These are phyloP conservation scores for Benthosema pterotum DNA, from an alignment of 2,797 vertebrate genomes.

Conservation along the genomic window DNA sequence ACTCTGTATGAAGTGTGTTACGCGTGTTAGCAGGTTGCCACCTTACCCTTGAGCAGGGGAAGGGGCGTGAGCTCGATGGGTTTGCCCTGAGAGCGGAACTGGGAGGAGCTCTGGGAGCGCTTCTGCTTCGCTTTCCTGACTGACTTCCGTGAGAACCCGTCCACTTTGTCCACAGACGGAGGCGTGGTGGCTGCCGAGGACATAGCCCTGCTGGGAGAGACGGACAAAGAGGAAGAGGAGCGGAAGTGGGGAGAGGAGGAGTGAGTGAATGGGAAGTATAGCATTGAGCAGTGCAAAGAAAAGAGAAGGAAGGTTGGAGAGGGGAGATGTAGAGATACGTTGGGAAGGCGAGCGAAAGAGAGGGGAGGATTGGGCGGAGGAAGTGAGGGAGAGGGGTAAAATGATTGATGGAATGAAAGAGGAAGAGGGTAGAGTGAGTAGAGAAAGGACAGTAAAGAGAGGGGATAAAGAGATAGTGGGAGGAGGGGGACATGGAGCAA, in stretches of 20 bases:
- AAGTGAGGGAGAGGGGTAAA: too few species aligned
- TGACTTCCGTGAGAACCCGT: constrained; percentile 99
- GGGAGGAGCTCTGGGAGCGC: constrained; percentile 98
- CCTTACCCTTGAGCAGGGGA: constrained; percentile 98
- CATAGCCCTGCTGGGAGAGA: constrained; percentile 92
- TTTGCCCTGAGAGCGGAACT: constrained; percentile 99
- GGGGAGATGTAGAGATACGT: too few species aligned
- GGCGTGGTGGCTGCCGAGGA: constrained; percentile 99
- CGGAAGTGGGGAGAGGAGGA: constrained; percentile 1
- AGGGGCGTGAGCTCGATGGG: constrained; percentile 97
- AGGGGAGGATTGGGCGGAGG: too few species aligned
- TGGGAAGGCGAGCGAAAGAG: too few species aligned
- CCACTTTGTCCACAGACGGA: constrained; percentile 99
- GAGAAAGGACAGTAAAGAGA: too few species aligned
- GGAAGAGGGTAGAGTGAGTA: constrained; percentile 3
- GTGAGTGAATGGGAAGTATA: not conserved
- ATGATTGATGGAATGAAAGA: too few species aligned
- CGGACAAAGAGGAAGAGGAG: not conserved
- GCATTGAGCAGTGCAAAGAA: too few species aligned
- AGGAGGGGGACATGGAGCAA: too few species aligned
- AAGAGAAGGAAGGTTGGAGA: too few species aligned
- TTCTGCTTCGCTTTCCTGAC: constrained; percentile 99
- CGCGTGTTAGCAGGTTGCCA: too few species aligned
- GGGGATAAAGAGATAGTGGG: too few species aligned
- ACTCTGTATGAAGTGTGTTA: too few species aligned